Percentiles rank a stretch among this genome's conserved stretches.
Evolutionary conservation across 1,140 invertebrate species (phyloP).

Genomic region (Apis mellifera): DNA sequence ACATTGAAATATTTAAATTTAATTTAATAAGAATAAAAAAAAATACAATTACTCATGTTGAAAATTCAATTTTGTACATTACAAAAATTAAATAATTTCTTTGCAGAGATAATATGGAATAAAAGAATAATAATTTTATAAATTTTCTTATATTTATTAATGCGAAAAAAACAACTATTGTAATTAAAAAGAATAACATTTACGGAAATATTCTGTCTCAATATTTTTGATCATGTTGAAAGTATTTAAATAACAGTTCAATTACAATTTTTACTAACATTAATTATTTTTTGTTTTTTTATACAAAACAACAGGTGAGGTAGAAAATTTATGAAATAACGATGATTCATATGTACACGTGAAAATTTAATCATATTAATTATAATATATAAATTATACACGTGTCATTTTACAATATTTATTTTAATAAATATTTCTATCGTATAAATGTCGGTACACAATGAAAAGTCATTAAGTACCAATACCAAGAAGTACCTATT

Average conservation of each 20-base stretch:
- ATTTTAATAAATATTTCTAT: conserved; percentile 66
- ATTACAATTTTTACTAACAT: neutral
- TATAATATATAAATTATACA: conserved; percentile 57
- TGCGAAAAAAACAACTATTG: neutral
- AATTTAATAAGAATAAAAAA: too few species aligned
- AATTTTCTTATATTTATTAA: neutral
- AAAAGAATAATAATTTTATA: neutral
- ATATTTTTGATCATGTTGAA: neutral
- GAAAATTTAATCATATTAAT: conserved; percentile 49
- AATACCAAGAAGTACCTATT: conserved; percentile 51
- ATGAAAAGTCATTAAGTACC: conserved; percentile 55
- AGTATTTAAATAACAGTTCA: neutral
- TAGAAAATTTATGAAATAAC: conserved; percentile 22
- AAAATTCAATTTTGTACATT: too few species aligned
- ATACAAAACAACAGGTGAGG: neutral
- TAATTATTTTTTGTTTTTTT: neutral
- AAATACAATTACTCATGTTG: too few species aligned
- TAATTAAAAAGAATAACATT: neutral
- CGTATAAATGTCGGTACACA: conserved; percentile 49
- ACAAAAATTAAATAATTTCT: neutral
- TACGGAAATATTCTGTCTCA: neutral
- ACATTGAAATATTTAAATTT: too few species aligned
- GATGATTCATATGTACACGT: conserved; percentile 32
- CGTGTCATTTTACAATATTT: conserved; percentile 56
- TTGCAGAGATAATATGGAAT: neutral